Conservation (phyloP, 2,888 invertebrate genomes). For the Troides oblongomaculatus region DNA sequence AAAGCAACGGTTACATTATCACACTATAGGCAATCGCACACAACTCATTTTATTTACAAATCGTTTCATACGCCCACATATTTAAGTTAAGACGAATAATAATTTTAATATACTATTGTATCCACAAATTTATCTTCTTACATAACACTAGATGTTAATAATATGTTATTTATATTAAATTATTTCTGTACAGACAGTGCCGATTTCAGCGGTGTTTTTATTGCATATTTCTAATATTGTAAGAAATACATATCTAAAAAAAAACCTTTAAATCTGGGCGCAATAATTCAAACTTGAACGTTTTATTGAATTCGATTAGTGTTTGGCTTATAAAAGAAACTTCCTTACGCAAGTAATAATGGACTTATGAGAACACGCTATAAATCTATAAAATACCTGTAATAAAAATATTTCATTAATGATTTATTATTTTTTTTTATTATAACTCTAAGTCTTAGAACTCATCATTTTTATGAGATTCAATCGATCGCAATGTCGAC, state of each 20-base stretch:
- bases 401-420: background rate
- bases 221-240: no score
- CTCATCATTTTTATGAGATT: background rate
- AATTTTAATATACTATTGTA: background rate
- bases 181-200: no score
- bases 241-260: no score
- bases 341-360: no score
- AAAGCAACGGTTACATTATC: conserved; percentile 43
- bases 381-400: background rate
- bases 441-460: background rate
- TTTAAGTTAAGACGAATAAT: background rate
- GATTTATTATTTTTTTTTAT: background rate
- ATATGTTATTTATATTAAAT: no score
- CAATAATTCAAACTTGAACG: no score
- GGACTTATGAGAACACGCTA: background rate
- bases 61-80: background rate
- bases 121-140: background rate
- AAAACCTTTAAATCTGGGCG: no score
- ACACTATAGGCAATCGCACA: conserved; percentile 31
- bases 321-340: no score
- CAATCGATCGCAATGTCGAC: conserved; percentile 1
- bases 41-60: conserved; percentile 30
- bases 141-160: background rate
- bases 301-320: no score
- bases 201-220: no score